Base-by-base conservation (phyloP, 2,888 invertebrate genomes). In the Pheosia tremula region DNA sequence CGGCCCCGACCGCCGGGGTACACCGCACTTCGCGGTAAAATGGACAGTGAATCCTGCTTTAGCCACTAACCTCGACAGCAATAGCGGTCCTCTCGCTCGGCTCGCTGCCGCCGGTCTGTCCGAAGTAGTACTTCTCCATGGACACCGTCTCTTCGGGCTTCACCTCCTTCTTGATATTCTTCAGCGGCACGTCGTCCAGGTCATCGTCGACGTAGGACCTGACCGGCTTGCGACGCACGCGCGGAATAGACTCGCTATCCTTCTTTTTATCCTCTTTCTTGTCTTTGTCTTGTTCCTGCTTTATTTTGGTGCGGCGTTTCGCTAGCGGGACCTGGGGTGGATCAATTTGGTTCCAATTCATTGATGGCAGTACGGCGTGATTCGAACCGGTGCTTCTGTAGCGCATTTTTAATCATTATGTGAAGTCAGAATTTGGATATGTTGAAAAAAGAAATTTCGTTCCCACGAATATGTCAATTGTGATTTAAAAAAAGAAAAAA, bases 61-160 rank as follows among this genome's bases (percentile, higher is more conserved):
- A 24, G 24, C 24, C 24, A 50, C 85, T 69, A 13, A 92, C 92
- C 86, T 89, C 84, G n/a, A 92, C 91, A 74, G 90, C 86, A 49
- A 93, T 91, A 53, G 89, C 78, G 9, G 81, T 69, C 58, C 82
- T 80, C 10, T 80, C 74, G 0, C 49, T 58, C 0, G 68, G 67
- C 0, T 59, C 78, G 0, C 77, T 62, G 0, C 93, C 94, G 0
- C 88, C 90, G 3, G 89, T 80, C 71, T 94, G 94, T 0, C 96
- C 96, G 73, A 96, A 96, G 87, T 96, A 96, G 75, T 95, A 96
- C 62, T 94, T 90, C 82, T 96, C 96, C 76, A 96, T 87, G 0
- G 95, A 94, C 68, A 95, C 93, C 36, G 94, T 88, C 78, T 91
- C 87, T 59, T 91, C 92, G 0, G 90, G 87, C 47, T 86, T 86